Conservation (phyloP, 2,888 invertebrate genomes). For the Scaptomyza cyrtandrae region DNA sequence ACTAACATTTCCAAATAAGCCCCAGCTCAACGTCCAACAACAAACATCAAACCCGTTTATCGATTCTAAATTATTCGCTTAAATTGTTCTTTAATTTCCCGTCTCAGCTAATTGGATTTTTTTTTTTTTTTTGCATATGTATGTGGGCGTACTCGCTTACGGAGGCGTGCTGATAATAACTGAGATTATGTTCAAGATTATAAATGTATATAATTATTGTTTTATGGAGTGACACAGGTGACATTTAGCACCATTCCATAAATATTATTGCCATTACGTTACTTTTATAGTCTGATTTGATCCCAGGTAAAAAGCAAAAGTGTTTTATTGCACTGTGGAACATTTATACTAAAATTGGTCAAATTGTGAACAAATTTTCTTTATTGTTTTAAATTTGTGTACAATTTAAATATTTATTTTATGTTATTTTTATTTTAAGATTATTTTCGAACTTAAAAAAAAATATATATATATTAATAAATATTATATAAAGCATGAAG, state of each 20-base stretch:
- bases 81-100: conserved; percentile 65
- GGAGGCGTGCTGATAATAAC: conserved; percentile 41
- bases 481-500: too few species aligned
- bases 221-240: conserved; percentile 33
- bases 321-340: neutral
- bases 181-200: conserved; percentile 40
- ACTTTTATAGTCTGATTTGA: conserved; percentile 1
- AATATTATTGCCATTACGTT: neutral
- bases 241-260: conserved; percentile 34
- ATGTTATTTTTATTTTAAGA: neutral
- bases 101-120: conserved; percentile 64
- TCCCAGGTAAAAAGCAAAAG: neutral
- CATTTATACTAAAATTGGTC: neutral
- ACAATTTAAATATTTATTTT: too few species aligned
- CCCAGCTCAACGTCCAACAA: conserved; percentile 6
- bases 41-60: too few species aligned
- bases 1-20: conserved; percentile 20
- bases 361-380: neutral
- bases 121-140: conserved; percentile 30
- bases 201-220: conserved; percentile 15
- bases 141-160: conserved; percentile 37
- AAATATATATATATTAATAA: too few species aligned
- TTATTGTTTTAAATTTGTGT: neutral
- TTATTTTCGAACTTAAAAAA: too few species aligned
- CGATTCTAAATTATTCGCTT: conserved; percentile 71